Percentiles rank a stretch among this genome's conserved stretches.
Conservation (phyloP, 2,113 vertebrate genomes). For the Podarcis muralis region DNA sequence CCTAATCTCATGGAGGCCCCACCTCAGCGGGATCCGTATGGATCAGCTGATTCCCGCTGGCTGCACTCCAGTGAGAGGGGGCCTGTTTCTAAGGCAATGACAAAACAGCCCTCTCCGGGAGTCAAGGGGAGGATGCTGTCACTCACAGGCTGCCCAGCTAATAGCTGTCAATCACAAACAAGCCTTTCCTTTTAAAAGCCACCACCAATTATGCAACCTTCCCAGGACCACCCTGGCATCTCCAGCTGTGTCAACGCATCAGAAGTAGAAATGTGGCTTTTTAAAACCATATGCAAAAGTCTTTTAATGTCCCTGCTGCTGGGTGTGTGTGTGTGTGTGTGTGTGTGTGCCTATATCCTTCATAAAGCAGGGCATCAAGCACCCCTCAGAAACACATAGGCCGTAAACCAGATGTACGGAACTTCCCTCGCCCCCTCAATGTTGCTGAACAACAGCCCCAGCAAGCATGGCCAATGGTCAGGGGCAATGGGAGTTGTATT, state of each 20-base stretch:
- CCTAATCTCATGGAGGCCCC: neutral
- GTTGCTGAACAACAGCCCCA: too few species aligned
- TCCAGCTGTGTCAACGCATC: neutral
- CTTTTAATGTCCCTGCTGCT: neutral
- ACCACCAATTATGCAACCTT: neutral
- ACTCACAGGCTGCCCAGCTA: neutral
- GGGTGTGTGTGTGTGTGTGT: too few species aligned
- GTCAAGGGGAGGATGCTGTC: neutral
- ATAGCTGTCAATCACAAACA: neutral
- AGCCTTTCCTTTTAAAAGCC: neutral
- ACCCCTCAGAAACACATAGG: neutral
- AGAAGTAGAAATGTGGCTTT: neutral
- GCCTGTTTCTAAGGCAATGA: conserved; percentile 12
- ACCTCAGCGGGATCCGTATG: neutral
- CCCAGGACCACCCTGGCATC: too few species aligned
- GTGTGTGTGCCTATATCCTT: too few species aligned
- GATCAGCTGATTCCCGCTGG: conserved; percentile 12
- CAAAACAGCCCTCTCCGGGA: neutral
- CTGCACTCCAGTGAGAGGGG: neutral
- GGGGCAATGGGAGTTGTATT: too few species aligned
- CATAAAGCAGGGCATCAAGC: rapidly evolving
- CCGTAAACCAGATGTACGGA: neutral
- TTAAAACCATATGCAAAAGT: neutral
- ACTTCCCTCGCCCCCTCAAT: too few species aligned
- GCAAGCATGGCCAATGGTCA: too few species aligned